These are phyloP conservation scores for Gymnothorax reevesii DNA, from an alignment of 2,797 vertebrate genomes.

Conservation along the genomic window DNA sequence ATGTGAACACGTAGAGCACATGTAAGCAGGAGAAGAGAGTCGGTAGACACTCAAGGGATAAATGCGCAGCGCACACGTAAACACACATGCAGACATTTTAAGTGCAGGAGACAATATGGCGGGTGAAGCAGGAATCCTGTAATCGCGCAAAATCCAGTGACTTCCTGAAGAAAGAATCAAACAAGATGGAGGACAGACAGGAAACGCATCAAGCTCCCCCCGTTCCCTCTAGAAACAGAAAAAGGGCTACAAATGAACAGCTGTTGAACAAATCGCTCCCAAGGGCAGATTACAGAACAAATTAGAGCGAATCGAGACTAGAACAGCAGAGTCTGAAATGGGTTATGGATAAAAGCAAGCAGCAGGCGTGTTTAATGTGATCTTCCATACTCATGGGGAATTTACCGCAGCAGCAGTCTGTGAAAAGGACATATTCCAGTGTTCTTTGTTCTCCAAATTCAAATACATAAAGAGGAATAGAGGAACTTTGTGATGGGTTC, in stretches of 20 bases:
- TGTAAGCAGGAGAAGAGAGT: neutral
- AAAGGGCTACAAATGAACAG: neutral
- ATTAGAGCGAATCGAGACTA: neutral
- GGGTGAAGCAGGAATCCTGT: neutral
- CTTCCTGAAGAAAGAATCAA: neutral
- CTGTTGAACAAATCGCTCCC: neutral
- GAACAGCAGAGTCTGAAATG: neutral
- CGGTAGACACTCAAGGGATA: neutral
- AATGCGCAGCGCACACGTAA: neutral
- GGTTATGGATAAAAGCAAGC: neutral
- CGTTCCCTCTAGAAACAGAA: neutral
- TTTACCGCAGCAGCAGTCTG: neutral
- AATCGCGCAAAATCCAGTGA: constrained; percentile 1
- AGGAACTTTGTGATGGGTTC: neutral
- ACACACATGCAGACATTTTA: neutral
- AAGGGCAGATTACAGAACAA: neutral
- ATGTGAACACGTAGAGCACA: neutral
- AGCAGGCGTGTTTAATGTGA: neutral
- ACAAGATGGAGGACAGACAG: neutral
- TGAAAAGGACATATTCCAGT: neutral
- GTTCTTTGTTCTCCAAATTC: neutral
- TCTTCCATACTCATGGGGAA: neutral
- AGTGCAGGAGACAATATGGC: neutral
- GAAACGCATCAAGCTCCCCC: neutral
- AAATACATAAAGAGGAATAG: neutral